phyloP scores from a whole-genome alignment of 2,888 invertebrate genomes.

The Cremastinae sp. region DNA sequence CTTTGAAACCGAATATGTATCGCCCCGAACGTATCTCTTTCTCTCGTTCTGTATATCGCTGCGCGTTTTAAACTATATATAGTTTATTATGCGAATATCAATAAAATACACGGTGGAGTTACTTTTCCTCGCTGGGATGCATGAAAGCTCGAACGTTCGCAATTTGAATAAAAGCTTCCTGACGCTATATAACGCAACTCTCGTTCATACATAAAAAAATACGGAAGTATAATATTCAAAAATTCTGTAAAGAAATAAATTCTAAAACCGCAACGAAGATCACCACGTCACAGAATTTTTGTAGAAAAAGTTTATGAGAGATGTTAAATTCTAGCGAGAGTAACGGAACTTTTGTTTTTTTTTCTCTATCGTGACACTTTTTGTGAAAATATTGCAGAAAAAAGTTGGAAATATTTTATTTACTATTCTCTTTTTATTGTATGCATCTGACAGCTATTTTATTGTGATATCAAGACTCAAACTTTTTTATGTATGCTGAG shows the following conservation, averaged over 20 bases:
- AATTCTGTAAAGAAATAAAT: not conserved
- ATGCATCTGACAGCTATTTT: not conserved
- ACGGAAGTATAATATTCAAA: not conserved
- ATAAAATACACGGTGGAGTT: constrained; percentile 19
- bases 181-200: not conserved
- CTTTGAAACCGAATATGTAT: constrained; percentile 47
- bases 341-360: no score
- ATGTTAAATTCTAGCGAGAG: no score
- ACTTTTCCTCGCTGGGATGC: not conserved
- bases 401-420: no score
- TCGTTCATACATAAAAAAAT: not conserved
- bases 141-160: constrained; percentile 27
- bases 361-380: no score
- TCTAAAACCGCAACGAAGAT: no score
- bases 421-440: not conserved
- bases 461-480: no score
- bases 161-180: constrained; percentile 17
- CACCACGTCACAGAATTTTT: no score
- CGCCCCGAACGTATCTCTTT: constrained; percentile 8
- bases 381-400: no score
- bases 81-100: constrained; percentile 15
- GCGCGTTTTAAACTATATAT: constrained; percentile 7
- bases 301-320: no score
- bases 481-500: no score
- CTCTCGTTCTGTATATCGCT: not conserved